Evolutionary conservation across 2,888 invertebrate genomes (phyloP), one percentile per base, ranked within the genome.

Genomic region (Slavum lentiscoides): DNA sequence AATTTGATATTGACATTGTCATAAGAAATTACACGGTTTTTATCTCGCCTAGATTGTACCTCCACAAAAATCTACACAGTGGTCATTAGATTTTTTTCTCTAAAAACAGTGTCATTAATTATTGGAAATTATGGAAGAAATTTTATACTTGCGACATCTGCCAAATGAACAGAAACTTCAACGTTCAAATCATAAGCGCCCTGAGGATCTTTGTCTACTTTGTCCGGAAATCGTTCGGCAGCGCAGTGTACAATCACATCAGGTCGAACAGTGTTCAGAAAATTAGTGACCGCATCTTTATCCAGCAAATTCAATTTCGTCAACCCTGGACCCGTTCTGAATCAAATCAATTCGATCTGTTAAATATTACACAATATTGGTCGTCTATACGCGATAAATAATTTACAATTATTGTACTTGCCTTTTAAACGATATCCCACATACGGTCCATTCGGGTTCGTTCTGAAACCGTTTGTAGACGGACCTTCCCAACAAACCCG

Each of bases 171-270:
- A n/a, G 88, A 87, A 9, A 86, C 86, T 39, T 84, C 84, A 7
- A 88, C 87, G 84, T 89, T 89, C 1, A 89, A 83, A 55, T 84
- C 83, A 39, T 84, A 82, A 5, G 88, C 86, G 13, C 83, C 84
- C n/a, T 86, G 86, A 58, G 85, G 85, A 73, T 88, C 84, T n/a
- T 85, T 85, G 77, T 88, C 88, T 11, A 88, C 87, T 80, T 86
- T 86, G 83, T 89, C 88, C 4, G 88, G 88, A 81, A 86, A 85
- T 73, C 88, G 84, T 82, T 88, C 87, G 68, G 89, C 89, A 11
- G 89, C 89, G 84, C 86, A 85, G 84, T 89, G 89, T 67, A 89
- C 85, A 17, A 88, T 85, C 11, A 87, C 84, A 69, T 85, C 82
- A 23, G 89, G 88, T 86, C 87, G 83, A 75, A 86, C 85, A 17